Base-by-base conservation (phyloP, 2,113 vertebrate species). In the Calcarius ornatus region DNA sequence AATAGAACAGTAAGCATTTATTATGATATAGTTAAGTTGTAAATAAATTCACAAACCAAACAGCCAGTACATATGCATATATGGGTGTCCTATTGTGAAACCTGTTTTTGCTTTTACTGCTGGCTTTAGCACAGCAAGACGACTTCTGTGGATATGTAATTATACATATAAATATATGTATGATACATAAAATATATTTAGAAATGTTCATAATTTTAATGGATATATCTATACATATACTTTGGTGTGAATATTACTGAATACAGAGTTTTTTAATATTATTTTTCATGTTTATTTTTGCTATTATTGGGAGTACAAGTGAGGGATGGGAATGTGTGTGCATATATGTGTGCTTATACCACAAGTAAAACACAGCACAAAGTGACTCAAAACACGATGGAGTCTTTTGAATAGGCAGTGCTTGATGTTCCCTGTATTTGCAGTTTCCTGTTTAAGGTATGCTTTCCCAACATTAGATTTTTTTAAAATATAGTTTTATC, bases 111-210 rank as follows among this genome's bases (percentile, higher is more conserved):
- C 96, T 96, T 96, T 94, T 94, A 93, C 60, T 90, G 97, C 95
- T 95, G 94, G 95, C 96, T 97, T 94, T 97, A 96, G 95, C 95
- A 95, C 95, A 93, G 95, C 96, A 92, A 97, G 87, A 91, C 23
- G 76, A 90, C 86, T 96, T 97, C 86, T 98, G 98, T 98, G 48
- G 92, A 98, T 98, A 98, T 98, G 97, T 98, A 98, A 98, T 97
- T 98, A 97, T 96, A 97, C 97, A 97, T 97, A 98, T 94, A 97
- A 97, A 96, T 97, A 98, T 98, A 98, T 98, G 97, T 98, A 98
- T 97, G 96, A 98, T 98, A 98, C 97, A 97, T 96, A 96, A 97
- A 97, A 96, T 98, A 94, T 98, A 98, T 98, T 97, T 97, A 97
- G 98, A 98, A 97, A 97, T 98, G 97, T 98, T 98, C 97, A 98